Conservation (phyloP, 2,113 vertebrate species). For the Anolis carolinensis region DNA sequence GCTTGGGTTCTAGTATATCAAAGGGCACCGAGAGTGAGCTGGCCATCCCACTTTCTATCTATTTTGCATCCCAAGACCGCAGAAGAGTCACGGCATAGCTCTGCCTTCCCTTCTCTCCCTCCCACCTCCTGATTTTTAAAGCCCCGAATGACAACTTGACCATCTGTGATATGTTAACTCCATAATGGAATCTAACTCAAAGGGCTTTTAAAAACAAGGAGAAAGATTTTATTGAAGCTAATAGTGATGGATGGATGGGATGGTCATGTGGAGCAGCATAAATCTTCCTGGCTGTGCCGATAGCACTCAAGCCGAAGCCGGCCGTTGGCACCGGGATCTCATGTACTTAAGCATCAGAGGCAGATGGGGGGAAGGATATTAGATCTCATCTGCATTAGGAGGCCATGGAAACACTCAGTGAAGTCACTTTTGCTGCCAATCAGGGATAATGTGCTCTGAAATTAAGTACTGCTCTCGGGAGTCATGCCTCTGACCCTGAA, state of each 20-base stretch:
- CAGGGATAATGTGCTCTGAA: slow-evolving; percentile 7
- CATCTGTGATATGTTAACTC: slow-evolving; percentile 67
- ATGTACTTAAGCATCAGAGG: slow-evolving; percentile 28
- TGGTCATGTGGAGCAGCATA: slow-evolving; percentile 62
- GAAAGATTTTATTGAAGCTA: slow-evolving; percentile 76
- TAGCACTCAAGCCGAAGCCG: slow-evolving; percentile 51
- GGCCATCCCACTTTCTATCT: slow-evolving; percentile 21
- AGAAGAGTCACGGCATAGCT: slow-evolving; percentile 31
- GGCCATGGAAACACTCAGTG: slow-evolving; percentile 36
- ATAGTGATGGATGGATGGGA: slow-evolving; percentile 70
- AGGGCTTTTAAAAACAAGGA: slow-evolving; percentile 73
- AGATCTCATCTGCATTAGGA: slow-evolving; percentile 55
- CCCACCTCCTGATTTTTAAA: too few relatives aligned
- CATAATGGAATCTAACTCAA: slow-evolving; percentile 70
- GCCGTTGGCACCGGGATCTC: slow-evolving; percentile 49
- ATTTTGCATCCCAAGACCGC: slow-evolving; percentile 43
- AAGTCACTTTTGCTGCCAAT: slow-evolving; percentile 54
- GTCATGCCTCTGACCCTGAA: not conserved
- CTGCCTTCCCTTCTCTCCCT: not conserved
- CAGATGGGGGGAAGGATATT: slow-evolving; percentile 38
- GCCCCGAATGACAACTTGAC: slow-evolving; percentile 46
- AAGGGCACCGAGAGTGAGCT: slow-evolving; percentile 30
- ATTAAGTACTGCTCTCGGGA: not conserved
- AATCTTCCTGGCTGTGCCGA: slow-evolving; percentile 65
- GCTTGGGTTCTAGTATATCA: not conserved